Evolutionary conservation across 2,888 invertebrate species (phyloP).

Genomic region (Platycheirus albimanus): DNA sequence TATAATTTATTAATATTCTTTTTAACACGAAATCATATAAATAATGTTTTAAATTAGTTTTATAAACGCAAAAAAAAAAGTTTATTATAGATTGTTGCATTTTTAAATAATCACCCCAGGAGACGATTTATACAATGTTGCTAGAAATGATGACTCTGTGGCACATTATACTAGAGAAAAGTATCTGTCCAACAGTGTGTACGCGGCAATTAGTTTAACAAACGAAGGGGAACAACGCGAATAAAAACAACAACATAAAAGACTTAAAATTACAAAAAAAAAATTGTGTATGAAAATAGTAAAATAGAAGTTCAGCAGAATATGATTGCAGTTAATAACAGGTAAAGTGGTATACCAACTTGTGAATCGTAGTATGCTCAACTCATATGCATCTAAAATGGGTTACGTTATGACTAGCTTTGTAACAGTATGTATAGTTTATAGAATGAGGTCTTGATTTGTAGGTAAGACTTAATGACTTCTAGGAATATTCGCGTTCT

Average conservation of each 20-base stretch:
- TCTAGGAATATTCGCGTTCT: conserved; percentile 25
- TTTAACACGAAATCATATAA: conserved; percentile 27
- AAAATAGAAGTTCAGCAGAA: conserved; percentile 29
- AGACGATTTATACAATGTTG: conserved; percentile 35
- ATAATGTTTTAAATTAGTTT: conserved; percentile 20
- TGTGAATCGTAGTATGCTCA: conserved; percentile 1
- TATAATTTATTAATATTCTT: conserved; percentile 4
- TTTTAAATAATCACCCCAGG: conserved; percentile 41
- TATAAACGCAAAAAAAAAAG: conserved; percentile 17
- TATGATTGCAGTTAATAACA: conserved; percentile 59
- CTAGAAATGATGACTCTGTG: conserved; percentile 20
- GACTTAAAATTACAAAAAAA: conserved; percentile 4
- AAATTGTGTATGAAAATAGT: conserved; percentile 46
- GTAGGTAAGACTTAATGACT: conserved; percentile 17
- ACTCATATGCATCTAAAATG: conserved; percentile 36
- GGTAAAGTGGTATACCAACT: conserved; percentile 41
- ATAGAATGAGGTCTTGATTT: conserved; percentile 27
- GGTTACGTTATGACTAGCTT: conserved; percentile 18
- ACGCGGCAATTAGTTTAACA: conserved; percentile 63
- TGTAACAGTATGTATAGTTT: conserved; percentile 19
- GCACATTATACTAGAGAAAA: conserved; percentile 4
- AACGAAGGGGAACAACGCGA: conserved; percentile 68
- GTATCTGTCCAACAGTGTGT: conserved; percentile 45
- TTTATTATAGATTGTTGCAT: conserved; percentile 19
- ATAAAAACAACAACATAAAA: conserved; percentile 22